Base-by-base conservation (phyloP, 2,113 vertebrate genomes). In the Danionella cerebrum region DNA sequence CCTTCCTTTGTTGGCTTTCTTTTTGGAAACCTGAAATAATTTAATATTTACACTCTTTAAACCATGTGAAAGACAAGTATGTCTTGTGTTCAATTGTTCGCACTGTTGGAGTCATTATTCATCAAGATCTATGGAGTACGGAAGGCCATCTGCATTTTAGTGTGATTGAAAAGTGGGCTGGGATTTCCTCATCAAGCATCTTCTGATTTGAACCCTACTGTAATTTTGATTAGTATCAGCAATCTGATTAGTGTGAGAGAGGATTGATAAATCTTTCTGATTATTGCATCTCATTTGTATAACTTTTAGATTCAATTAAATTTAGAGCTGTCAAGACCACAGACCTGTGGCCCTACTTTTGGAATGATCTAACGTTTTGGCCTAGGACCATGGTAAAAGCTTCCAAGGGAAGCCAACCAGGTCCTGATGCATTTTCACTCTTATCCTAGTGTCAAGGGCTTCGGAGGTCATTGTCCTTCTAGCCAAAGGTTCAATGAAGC, bases 131-230 rank as follows among this genome's bases (percentile, higher is more conserved):
- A 62, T 48, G 24, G 35, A 22, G 36, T 21, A 7, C 13, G 52
- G 35, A 12, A 41, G 52, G 39, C 42, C 42, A 60, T 60, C 58
- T 60, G 58, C 58, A 60, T 60, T 60, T 60, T 60, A 60, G 58
- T 60, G 31, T 36, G 44, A 41, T 48, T 16, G 11, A 41, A 42
- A 53, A 25, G 11, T 47, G 57, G 9, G 14, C 10, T 50, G 24
- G 36, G 47, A 31, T 64, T 60, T 51, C 42, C n/a, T 9, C 39
- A 36, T 45, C 25, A 57, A 38, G 18, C 35, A 19, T 59, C 36
- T 67, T 57, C 63, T 38, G 63, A 44, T 67, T 52, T 57, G n/a
- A 25, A 36, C 66, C 41, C 35, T 27, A 48, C 22, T 33, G 38
- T 69, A 53, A 53, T 60, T 47, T 50, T 47, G 44, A 62, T 66